These are phyloP conservation scores for Xestia sexstrigata DNA, from an alignment of 2,888 invertebrate species.

Conservation along the genomic window DNA sequence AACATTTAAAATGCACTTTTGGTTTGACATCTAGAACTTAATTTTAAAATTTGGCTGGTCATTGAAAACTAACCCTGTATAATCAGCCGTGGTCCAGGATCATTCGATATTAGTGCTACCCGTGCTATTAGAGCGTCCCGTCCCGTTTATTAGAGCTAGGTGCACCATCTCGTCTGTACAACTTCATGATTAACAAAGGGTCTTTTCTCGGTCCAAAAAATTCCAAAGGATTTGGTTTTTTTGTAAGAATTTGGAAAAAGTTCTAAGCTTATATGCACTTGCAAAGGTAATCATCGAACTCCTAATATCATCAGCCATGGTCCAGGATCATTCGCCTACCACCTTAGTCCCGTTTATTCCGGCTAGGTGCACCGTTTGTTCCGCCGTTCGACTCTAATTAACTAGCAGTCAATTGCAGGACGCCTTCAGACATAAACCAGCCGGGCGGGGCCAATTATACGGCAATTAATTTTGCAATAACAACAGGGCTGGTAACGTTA, in stretches of 20 bases:
- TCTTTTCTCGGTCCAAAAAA: neutral
- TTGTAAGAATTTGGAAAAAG: neutral
- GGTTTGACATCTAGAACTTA: no score
- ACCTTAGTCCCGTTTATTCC: conserved; percentile 70
- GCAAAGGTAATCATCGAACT: neutral
- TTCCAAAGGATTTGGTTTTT: neutral
- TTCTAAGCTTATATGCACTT: neutral
- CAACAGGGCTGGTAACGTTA: conserved; percentile 69
- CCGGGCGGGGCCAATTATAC: conserved; percentile 86
- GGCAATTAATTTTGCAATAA: conserved; percentile 89
- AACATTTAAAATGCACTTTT: no score
- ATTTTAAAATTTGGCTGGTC: no score
- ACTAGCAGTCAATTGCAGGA: conserved; percentile 87
- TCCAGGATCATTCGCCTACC: conserved; percentile 30
- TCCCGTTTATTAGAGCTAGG: no score
- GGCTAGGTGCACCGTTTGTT: conserved; percentile 77
- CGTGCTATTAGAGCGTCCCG: no score
- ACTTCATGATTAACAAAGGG: neutral
- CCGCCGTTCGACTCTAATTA: conserved; percentile 84
- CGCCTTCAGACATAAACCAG: conserved; percentile 84
- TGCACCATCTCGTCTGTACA: no score
- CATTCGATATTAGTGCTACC: no score
- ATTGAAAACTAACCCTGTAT: no score
- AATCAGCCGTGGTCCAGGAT: no score
- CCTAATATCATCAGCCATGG: conserved; percentile 1